A percentile compares a stretch with the other conserved stretches of the same genome.
Evolutionary conservation across 2,797 vertebrate species (phyloP).

Genomic region (Lepilemur ruficaudatus): DNA sequence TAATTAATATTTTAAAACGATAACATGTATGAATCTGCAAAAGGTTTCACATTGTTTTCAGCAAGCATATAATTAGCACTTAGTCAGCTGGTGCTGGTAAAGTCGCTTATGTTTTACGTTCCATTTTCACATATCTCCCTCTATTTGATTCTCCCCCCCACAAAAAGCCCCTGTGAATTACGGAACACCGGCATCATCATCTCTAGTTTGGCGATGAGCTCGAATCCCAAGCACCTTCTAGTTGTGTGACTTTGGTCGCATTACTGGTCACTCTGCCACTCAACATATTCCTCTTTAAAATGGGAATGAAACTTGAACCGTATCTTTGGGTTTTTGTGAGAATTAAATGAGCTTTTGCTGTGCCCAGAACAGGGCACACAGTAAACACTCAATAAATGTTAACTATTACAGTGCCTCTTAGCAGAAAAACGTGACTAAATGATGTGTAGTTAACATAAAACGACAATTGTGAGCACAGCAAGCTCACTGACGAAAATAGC

Average conservation of each 20-base stretch:
- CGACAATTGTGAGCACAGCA: not conserved
- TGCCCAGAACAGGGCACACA: not conserved
- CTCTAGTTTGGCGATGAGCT: not conserved
- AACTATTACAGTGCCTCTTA: not conserved
- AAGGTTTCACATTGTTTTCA: not conserved
- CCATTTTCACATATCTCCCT: not conserved
- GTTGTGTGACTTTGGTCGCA: not conserved
- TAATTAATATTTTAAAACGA: constrained; percentile 16
- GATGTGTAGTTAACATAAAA: not conserved
- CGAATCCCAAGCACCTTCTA: not conserved
- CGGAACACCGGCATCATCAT: not conserved
- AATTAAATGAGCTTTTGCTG: not conserved
- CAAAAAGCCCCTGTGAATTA: not conserved
- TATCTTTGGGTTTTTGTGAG: not conserved
- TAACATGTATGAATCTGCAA: not conserved
- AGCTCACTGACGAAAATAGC: accelerated
- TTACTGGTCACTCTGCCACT: not conserved
- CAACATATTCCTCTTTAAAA: not conserved
- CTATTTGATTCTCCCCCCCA: not conserved
- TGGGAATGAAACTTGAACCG: not conserved
- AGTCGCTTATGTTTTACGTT: not conserved
- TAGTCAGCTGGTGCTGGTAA: not conserved
- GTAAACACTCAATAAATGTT: not conserved
- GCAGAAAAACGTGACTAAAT: not conserved
- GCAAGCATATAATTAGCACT: not conserved